Conservation (phyloP, 2,113 vertebrate species). For the Uropsilus gracilis region DNA sequence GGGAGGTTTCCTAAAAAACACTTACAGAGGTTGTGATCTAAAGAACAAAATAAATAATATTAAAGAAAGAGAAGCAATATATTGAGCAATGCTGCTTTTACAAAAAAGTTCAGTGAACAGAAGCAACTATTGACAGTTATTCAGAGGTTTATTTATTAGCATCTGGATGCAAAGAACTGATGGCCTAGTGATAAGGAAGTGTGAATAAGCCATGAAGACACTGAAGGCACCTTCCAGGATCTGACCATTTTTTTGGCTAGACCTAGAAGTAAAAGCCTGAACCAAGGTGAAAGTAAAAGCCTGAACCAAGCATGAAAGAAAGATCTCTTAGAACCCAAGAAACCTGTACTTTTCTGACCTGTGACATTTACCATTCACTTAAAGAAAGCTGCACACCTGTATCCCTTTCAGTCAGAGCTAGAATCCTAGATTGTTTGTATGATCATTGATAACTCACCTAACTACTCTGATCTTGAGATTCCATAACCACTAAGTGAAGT, state of each 20-base stretch:
- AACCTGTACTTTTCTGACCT: background rate
- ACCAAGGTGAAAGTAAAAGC: background rate
- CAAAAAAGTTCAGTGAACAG: background rate
- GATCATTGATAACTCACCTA: background rate
- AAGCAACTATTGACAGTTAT: background rate
- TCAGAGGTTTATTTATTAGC: background rate
- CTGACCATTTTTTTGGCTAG: background rate
- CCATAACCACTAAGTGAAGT: background rate
- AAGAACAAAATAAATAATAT: too few relatives aligned
- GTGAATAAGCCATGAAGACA: background rate
- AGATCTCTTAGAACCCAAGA: background rate
- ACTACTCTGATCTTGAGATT: background rate
- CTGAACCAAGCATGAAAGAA: background rate
- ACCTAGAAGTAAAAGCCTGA: background rate
- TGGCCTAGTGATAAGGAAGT: background rate
- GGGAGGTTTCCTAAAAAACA: too few relatives aligned
- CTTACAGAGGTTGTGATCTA: too few relatives aligned
- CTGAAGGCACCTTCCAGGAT: background rate
- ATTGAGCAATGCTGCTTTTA: background rate
- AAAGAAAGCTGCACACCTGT: background rate
- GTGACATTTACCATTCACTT: background rate
- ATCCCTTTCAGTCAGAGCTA: background rate
- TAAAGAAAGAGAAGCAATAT: too few relatives aligned
- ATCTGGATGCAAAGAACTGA: background rate
- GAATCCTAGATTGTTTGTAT: background rate